Evolutionary conservation across 2,797 vertebrate genomes (phyloP), one percentile per base, ranked within the genome.

Genomic region (Threskiornis aethiopicus): DNA sequence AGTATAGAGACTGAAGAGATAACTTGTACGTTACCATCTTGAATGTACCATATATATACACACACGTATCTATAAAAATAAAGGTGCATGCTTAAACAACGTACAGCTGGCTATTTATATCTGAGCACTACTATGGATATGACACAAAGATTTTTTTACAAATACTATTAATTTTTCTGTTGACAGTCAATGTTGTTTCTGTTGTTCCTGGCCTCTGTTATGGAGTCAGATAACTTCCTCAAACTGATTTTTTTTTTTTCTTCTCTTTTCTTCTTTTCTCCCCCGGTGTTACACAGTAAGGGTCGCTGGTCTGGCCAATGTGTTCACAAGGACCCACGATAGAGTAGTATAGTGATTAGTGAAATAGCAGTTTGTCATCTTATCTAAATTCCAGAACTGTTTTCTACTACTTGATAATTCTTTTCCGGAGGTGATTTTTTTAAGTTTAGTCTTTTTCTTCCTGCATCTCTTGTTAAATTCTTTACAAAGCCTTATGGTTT

Each of bases 401-500:
- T 93, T 97, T 87, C 49, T 72, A 64, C 87, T 21, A 35, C 54
- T 70, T 85, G 46, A 58, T 86, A 78, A 24, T 59, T 97, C 81
- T 86, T 84, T 64, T 58, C 59, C 69, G 24, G 39, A 87, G 58
- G 80, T 90, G 79, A 64, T 37, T 89, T 97, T 91, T 82, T 83
- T 21, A 90, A 84, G 19, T 83, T 86, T 67, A 46, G 76, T 91
- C 13, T 79, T 75, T 41, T 84, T 47, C 18, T 90, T 83, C n/a
- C 14, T 54, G 62, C 11, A 18, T 82, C 21, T 39, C 7, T 42
- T 33, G 31, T 35, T 58, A 52, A 83, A 39, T 71, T 86, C 57
- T 89, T 94, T 79, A 77, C 76, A 49, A 93, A 97, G 41, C 71
- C 79, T 90, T 95, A 18, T 81, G 41, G 64, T 94, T 97, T 97